phyloP scores from a whole-genome alignment of 2,888 invertebrate genomes.

The Stenodema calcarata region DNA sequence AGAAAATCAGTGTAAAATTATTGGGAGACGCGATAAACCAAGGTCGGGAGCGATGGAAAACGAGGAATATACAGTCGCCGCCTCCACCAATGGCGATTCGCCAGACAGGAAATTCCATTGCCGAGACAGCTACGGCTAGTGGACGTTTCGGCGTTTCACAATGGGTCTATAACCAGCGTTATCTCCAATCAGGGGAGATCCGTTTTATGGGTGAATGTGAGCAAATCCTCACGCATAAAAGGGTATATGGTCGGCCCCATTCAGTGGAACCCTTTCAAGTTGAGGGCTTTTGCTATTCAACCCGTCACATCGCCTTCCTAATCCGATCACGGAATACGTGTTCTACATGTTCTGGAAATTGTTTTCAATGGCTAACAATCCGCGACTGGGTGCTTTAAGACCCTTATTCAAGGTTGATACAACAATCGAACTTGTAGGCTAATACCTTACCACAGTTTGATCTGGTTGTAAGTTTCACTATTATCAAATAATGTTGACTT shows the following conservation, averaged over 20 bases:
- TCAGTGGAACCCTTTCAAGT: background rate
- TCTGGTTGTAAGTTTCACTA: too few species aligned
- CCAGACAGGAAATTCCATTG: background rate
- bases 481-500: too few species aligned
- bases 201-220: background rate
- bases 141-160: background rate
- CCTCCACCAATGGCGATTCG: too few species aligned
- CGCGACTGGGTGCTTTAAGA: background rate
- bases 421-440: too few species aligned
- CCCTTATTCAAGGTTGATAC: background rate
- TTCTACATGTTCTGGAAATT: background rate
- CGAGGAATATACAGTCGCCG: too few species aligned
- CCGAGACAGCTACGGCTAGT: background rate
- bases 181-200: background rate
- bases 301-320: background rate
- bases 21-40: too few species aligned
- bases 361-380: background rate
- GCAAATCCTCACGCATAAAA: background rate
- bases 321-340: background rate
- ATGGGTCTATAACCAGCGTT: background rate
- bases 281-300: background rate
- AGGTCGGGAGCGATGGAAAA: too few species aligned
- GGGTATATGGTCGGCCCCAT: background rate
- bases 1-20: too few species aligned
- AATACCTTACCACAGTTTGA: too few species aligned